Evolutionary conservation across 2,113 vertebrate species (phyloP).

Genomic region (Rhynchomys soricoides): DNA sequence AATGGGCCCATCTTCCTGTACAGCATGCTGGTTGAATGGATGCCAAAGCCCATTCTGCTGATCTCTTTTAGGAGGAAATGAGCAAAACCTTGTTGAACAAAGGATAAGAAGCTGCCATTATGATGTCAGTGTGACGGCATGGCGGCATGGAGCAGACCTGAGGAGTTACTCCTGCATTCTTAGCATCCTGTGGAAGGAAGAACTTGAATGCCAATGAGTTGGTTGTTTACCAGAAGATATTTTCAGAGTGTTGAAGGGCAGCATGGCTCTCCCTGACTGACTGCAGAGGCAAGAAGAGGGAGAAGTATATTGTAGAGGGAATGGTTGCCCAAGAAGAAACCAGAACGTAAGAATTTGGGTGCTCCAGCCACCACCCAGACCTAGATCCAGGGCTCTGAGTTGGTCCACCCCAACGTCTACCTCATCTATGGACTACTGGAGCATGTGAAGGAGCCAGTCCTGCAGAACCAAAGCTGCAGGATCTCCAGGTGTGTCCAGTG

Average conservation of each 20-base stretch:
- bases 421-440: neutral
- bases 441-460: neutral
- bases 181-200: neutral
- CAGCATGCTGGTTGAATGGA: neutral
- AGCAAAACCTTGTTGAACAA: neutral
- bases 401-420: neutral
- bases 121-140: neutral
- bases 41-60: neutral
- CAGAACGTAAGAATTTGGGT: neutral
- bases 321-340: neutral
- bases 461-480: neutral
- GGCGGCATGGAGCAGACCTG: neutral
- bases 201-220: neutral
- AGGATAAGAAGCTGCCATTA: neutral
- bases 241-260: neutral
- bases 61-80: neutral
- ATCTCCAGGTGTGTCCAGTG: neutral
- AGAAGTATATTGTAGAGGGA: neutral
- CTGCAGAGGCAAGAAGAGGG: neutral
- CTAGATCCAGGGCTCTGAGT: neutral
- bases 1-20: neutral
- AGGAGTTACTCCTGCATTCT: neutral
- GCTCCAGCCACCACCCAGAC: neutral
- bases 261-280: too few species aligned
- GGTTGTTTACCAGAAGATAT: neutral